A percentile compares a stretch with the other conserved stretches of the same genome.
These are phyloP conservation scores for Pentalonia nigronervosa DNA, from an alignment of 1,140 invertebrate species.

Conservation along the genomic window DNA sequence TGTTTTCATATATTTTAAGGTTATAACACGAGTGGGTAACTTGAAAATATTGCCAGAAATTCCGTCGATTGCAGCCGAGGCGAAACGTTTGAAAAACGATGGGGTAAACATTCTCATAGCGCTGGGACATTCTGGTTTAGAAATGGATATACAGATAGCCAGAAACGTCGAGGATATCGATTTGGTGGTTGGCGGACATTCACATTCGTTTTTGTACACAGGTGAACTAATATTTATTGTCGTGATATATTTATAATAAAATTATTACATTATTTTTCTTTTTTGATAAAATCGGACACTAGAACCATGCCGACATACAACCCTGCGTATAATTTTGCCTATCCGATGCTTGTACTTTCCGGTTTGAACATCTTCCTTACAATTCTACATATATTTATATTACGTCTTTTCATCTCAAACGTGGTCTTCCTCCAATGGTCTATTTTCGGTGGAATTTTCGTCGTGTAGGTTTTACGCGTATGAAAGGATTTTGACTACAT, in stretches of 20 bases:
- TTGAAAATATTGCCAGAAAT: slow-evolving; percentile 81
- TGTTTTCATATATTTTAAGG: not conserved
- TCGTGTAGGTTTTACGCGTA: no score
- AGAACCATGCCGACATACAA: no score
- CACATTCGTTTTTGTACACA: slow-evolving; percentile 87
- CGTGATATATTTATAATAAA: not conserved
- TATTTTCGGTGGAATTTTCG: no score
- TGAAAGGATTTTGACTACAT: no score
- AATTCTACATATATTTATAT: no score
- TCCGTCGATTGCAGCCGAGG: slow-evolving; percentile 73
- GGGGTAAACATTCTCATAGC: slow-evolving; percentile 84
- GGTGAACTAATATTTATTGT: slow-evolving; percentile 63
- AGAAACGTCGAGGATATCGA: slow-evolving; percentile 80
- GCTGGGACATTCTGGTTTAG: slow-evolving; percentile 87
- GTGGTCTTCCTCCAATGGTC: no score
- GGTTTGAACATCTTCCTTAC: no score
- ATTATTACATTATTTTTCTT: no score
- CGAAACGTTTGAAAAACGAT: slow-evolving; percentile 68
- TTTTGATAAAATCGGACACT: no score
- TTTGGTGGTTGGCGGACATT: slow-evolving; percentile 86
- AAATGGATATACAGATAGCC: slow-evolving; percentile 80
- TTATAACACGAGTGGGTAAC: slow-evolving; percentile 65
- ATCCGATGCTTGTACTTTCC: no score
- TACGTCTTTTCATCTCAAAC: no score
- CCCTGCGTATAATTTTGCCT: no score